Evolutionary conservation across 64 coral and sea anemone species (phyloP), one percentile per base, ranked within the genome.

Genomic region (Cladopsammia gracilis): DNA sequence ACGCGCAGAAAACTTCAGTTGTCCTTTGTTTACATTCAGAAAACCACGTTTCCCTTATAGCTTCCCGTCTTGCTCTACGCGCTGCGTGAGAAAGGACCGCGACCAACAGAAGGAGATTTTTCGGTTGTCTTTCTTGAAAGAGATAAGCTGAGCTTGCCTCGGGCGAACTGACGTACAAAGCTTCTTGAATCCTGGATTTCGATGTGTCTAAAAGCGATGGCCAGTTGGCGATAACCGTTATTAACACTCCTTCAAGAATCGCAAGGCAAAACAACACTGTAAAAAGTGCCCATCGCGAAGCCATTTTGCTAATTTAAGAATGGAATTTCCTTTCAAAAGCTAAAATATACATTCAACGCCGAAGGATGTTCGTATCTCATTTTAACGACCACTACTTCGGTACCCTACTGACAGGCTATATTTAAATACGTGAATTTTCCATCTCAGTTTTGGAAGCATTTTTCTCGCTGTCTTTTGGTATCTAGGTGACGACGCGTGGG

Each of bases 41-140:
- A 71, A 96, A 83, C 97, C 97, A 98, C 0, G 94, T 96, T 19
- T 80, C 91, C 51, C 97, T 79, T 45, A 98, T 91, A 4, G 94
- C 91, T 47, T 98, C 87, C 34, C 97, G 69, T 89, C 97, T 75
- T 43, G 47, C 74, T 65, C 13, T 73, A 54, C 91, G 65, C 23
- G 64, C 82, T 10, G 94, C 73, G 70, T 98, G 97, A 22, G 67
- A 91, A 12, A 98, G 62, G 47, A 98, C 75, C 9, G 97, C 97
- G 1, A 98, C 77, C 61, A 94, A 91, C 25, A 98, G 16, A 47
- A 75, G 59, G 1, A 80, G 59, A n/a, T 18, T 66, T 19, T 71
- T 44, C 8, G 78, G 43, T 82, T 47, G 25, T 15, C 25, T 45
- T 64, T 6, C 26, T 47, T 64, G 79, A 49, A 83, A 83, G 9